phyloP scores from a whole-genome alignment of 2,888 invertebrate genomes.

The Apodemia duryi region DNA sequence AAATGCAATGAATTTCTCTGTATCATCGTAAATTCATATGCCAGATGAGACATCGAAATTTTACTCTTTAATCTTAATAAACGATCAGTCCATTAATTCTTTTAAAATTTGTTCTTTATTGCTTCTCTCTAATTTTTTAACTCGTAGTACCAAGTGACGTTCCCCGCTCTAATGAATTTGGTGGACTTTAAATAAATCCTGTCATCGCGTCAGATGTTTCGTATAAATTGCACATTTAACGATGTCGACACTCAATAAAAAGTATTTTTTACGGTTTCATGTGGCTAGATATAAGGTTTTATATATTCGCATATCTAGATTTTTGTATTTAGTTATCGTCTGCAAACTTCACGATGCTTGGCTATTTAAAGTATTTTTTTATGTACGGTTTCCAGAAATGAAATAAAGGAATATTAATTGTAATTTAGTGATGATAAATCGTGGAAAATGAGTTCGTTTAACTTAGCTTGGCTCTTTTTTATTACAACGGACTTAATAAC shows the following conservation, averaged over 20 bases:
- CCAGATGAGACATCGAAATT: conserved; percentile 7
- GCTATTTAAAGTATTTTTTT: neutral
- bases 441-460: no score
- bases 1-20: neutral
- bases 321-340: neutral
- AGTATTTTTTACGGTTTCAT: conserved; percentile 31
- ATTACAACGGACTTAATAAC: no score
- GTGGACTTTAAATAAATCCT: conserved; percentile 54
- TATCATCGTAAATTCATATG: conserved; percentile 1
- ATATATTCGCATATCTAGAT: neutral
- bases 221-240: conserved; percentile 64
- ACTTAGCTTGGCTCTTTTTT: no score
- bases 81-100: conserved; percentile 28
- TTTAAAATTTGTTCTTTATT: conserved; percentile 34
- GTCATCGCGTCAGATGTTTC: conserved; percentile 60
- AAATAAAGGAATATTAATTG: neutral
- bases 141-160: conserved; percentile 33
- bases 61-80: conserved; percentile 19
- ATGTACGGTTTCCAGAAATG: neutral
- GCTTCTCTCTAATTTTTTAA: conserved; percentile 41
- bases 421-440: neutral
- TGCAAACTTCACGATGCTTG: neutral
- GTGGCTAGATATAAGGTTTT: conserved; percentile 1
- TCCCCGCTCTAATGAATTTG: conserved; percentile 49
- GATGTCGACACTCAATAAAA: conserved; percentile 58